Evolutionary conservation across 30 jellyfish, hydroid and myxozoan genomes (phyloP), one percentile per base, ranked within the genome.

Genomic region (Cassiopea andromeda): DNA sequence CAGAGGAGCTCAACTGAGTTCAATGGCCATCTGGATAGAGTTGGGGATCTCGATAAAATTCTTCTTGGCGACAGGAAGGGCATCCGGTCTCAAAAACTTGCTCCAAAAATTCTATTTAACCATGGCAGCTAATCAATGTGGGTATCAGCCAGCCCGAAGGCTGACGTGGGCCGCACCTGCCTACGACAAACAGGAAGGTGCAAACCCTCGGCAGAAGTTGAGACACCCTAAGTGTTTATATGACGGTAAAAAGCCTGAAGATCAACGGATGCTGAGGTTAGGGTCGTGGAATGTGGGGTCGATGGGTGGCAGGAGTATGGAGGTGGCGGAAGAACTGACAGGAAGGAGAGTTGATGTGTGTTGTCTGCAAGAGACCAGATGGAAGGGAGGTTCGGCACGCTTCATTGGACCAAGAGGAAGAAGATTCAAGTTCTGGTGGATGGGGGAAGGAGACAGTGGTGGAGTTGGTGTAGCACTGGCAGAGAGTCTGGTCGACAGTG

Each of bases 401-500:
- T 67, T 60, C 44, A 60, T 82, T 27, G 50, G 73, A 1, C 68
- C 61, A 1, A 80, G 61, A 15, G 89, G 60, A 18, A 19, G 69
- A 44, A 44, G 82, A 46, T 82, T 54, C 54, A 60, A 82, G 82
- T 14, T 59, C 44, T 82, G 14, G n/a, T 61, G 84, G 84, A 4
- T 6, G 27, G 90, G 90, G 1, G 44, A 60, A 1, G 73, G 10
- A 1, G 90, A 69, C 1, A 82, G 60, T 4, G 69, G 47, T 6
- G 90, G 90, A 5, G 84, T 82, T 1, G 90, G 82, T 2, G 46
- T 82, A 13, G 59, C 67, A n/a, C 46, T 82, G 82, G 67, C n/a
- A 4, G 84, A 82, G 46, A 12, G n/a, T 5, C 50, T 18, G 77
- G 13, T 70, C 6, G 87, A 67, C 77, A 72, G 73, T 44, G 87